Conservation (phyloP, 2,888 invertebrate genomes). For the Drosophila multiciliata region DNA sequence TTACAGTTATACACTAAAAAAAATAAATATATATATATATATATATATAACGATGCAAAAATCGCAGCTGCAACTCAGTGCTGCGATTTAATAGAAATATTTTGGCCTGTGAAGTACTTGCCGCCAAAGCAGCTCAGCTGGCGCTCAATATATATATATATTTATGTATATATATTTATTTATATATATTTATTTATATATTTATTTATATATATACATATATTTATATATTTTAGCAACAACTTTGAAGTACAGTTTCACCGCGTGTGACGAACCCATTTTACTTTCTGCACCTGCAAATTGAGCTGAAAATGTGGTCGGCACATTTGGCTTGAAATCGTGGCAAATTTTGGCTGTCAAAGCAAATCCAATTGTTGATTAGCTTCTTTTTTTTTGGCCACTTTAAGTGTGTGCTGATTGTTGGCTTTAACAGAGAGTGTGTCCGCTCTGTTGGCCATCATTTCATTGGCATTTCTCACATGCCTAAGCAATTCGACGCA, state of each 20-base stretch:
- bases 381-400: slow-evolving; percentile 6
- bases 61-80: slow-evolving; percentile 28
- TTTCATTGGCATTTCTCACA: slow-evolving; percentile 54
- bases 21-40: not conserved
- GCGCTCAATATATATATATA: slow-evolving; percentile 22
- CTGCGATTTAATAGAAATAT: slow-evolving; percentile 46
- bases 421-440: slow-evolving; percentile 16
- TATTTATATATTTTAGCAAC: not conserved
- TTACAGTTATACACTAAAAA: slow-evolving; percentile 10
- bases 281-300: slow-evolving; percentile 22
- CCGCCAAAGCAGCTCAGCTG: slow-evolving; percentile 39
- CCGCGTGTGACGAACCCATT: slow-evolving; percentile 29
- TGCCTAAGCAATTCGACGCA: slow-evolving; percentile 23
- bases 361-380: slow-evolving; percentile 42
- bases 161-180: not conserved
- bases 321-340: slow-evolving; percentile 20
- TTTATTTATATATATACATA: not conserved
- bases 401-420: slow-evolving; percentile 31
- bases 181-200: not conserved
- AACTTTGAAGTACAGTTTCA: slow-evolving; percentile 41
- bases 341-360: slow-evolving; percentile 13
- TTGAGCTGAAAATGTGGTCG: not conserved
- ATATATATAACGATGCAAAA: not conserved
- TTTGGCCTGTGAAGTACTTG: slow-evolving; percentile 27
- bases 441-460: slow-evolving; percentile 41